Evolutionary conservation across 2,888 invertebrate genomes (phyloP).

Genomic region (Cataglyphis rosenhaueri): DNA sequence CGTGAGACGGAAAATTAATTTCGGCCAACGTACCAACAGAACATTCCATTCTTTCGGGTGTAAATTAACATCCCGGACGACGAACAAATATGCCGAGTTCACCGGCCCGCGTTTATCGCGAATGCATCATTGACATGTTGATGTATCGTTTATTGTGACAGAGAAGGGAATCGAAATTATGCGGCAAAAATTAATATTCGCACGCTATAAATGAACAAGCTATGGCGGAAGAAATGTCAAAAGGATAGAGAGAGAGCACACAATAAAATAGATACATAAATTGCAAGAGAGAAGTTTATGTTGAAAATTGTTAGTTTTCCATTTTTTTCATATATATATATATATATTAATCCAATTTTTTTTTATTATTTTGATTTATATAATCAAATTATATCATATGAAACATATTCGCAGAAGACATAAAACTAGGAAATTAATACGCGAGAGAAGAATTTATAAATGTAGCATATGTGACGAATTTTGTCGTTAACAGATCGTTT

Average conservation of each 20-base stretch:
- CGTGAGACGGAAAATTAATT: constrained; percentile 17
- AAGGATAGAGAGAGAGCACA: neutral
- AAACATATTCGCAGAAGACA: neutral
- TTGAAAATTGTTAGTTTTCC: neutral
- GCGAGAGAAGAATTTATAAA: neutral
- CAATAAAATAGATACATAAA: neutral
- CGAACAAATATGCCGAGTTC: neutral
- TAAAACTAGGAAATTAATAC: neutral
- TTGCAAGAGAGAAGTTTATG: neutral
- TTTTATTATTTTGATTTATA: neutral
- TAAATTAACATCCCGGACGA: constrained; percentile 4
- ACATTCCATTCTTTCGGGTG: neutral
- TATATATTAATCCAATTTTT: neutral
- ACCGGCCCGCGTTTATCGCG: neutral
- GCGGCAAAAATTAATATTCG: neutral
- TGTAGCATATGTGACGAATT: neutral
- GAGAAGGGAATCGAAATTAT: neutral
- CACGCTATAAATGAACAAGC: neutral
- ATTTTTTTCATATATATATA: neutral
- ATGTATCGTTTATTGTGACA: neutral
- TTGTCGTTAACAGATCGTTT: neutral
- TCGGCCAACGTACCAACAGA: constrained; percentile 1
- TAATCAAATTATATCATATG: neutral
- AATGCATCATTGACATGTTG: neutral
- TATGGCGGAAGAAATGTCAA: neutral